Conservation (phyloP, 2,113 vertebrate genomes). For the Thymallus thymallus region DNA sequence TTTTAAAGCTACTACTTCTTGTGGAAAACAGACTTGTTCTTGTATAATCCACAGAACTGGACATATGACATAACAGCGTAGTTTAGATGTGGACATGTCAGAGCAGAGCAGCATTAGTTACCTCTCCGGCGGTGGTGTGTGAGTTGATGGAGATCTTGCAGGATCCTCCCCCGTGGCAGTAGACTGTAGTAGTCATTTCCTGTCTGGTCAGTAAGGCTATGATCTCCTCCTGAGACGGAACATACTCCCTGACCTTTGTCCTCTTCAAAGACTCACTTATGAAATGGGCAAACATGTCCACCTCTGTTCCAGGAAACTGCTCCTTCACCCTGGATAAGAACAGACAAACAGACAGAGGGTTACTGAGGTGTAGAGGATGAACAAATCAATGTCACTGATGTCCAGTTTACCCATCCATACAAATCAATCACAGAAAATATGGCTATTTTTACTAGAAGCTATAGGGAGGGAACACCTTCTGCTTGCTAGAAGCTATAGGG, state of each 20-base stretch:
- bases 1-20: too few species aligned
- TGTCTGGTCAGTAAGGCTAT: slow-evolving; percentile 81
- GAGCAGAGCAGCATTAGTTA: slow-evolving; percentile 60
- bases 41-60: too few species aligned
- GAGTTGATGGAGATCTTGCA: slow-evolving; percentile 53
- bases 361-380: too few species aligned
- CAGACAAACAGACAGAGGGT: slow-evolving; percentile 32
- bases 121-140: too few species aligned
- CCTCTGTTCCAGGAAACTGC: too few species aligned
- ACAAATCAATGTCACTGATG: too few species aligned
- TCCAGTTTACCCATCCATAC: not conserved
- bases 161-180: slow-evolving; percentile 91
- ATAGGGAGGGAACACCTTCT: not conserved
- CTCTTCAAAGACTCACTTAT: slow-evolving; percentile 85
- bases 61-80: too few species aligned
- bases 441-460: not conserved
- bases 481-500: too few species aligned
- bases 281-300: slow-evolving; percentile 77
- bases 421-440: not conserved
- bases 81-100: too few species aligned
- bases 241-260: slow-evolving; percentile 87
- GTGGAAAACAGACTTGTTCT: too few species aligned
- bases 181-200: slow-evolving; percentile 81
- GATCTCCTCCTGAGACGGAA: slow-evolving; percentile 91
- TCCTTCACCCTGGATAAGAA: slow-evolving; percentile 22